Evolutionary conservation across 1,140 invertebrate genomes (phyloP), one percentile per base, ranked within the genome.

Genomic region (Akabosia matsudoensis): DNA sequence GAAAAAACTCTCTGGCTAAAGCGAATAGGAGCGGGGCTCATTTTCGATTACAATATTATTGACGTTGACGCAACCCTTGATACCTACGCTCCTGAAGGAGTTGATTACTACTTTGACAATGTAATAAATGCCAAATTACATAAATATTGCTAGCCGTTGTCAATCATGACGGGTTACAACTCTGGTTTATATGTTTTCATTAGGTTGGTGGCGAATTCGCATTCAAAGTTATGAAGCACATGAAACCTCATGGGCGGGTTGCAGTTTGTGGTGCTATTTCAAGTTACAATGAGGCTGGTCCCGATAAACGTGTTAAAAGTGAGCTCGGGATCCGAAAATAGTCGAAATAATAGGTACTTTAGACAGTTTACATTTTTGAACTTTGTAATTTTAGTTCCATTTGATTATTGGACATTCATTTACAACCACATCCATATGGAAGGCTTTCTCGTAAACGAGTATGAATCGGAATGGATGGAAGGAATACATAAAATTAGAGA

Each of bases 51-150:
- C 82, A 92, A 92, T 84, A 89, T 83, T 0, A 84, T 84, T 16
- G 83, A 90, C 75, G 71, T 91, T 34, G 82, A 82, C 2, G 73
- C 84, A 45, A 86, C 85, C 34, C 84, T 92, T n/a, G 88, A 85
- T 79, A 84, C 90, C 83, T 85, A 84, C 31, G 90, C 90, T 18
- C 90, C 90, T 0, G 84, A 90, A 18, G 90, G 89, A 37, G 83
- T 92, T 0, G 90, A 92, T 80, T 90, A 89, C 78, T 92, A 91
- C 81, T 92, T 92, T 84, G 91, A 92, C 82, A 92, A 92, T 84
- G 91, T 91, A 85, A 82, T 85, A 78, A 56, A 24, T 26, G 67
- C 4, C 31, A 70, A 2, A 4, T 56, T 56, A 56, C 54, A 13
- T 56, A 56, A 56, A n/a, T n/a, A n/a, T n/a, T n/a, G n/a, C n/a